Conservation (phyloP, 2,113 vertebrate species). For the Pelusios castaneus region DNA sequence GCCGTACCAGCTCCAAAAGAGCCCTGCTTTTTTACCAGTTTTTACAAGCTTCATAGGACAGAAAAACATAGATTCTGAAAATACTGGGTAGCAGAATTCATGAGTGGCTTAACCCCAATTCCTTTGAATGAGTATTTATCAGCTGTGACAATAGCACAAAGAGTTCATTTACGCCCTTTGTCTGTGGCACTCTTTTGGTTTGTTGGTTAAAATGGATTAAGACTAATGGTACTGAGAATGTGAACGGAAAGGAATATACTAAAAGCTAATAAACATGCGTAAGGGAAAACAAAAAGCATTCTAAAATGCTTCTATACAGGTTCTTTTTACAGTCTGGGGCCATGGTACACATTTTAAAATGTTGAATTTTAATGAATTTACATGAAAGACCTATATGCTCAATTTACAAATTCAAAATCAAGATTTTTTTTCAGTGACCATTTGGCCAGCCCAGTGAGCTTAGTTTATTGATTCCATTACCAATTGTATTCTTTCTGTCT, state of each 20-base stretch:
- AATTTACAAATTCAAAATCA: slow-evolving; percentile 58
- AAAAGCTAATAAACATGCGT: slow-evolving; percentile 31
- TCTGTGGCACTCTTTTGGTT: slow-evolving; percentile 59
- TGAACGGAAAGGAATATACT: slow-evolving; percentile 44
- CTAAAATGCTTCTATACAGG: not conserved
- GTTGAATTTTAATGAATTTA: slow-evolving; percentile 61
- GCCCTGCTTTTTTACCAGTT: not conserved
- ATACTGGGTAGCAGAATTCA: slow-evolving; percentile 58
- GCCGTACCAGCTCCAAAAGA: no score
- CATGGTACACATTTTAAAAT: slow-evolving; percentile 54
- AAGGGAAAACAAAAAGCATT: slow-evolving; percentile 13
- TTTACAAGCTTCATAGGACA: slow-evolving; percentile 36
- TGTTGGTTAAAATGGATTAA: slow-evolving; percentile 62
- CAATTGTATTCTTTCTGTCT: slow-evolving; percentile 56
- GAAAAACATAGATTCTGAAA: slow-evolving; percentile 64
- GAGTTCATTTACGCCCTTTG: slow-evolving; percentile 53
- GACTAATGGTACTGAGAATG: slow-evolving; percentile 33
- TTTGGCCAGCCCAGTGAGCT: not conserved
- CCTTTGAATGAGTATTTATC: slow-evolving; percentile 67
- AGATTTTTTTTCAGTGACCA: not conserved
- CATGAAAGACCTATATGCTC: slow-evolving; percentile 17
- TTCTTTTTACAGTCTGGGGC: slow-evolving; percentile 40
- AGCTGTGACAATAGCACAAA: slow-evolving; percentile 65
- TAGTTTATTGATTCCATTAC: not conserved
- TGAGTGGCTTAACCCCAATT: slow-evolving; percentile 49